Evolutionary conservation across 1,140 invertebrate species (phyloP).

Genomic region (Anthonomus grandis): DNA sequence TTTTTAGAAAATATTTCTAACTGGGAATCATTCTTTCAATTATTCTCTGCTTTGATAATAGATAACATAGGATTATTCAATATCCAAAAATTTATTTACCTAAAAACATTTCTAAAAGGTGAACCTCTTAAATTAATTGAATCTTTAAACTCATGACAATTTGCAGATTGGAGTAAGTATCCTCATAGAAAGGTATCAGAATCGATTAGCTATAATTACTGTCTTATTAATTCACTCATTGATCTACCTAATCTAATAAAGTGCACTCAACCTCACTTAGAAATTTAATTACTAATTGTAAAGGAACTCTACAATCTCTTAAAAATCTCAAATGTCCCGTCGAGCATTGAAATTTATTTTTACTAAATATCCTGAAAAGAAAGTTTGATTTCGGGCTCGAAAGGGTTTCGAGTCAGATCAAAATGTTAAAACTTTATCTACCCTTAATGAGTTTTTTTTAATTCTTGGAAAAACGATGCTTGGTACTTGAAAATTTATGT

Average conservation of each 20-base stretch:
- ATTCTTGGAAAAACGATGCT: constrained; percentile 2
- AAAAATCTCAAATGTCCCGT: constrained; percentile 9
- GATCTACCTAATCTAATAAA: constrained; percentile 2
- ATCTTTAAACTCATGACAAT: constrained; percentile 12
- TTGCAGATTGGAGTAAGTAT: constrained; percentile 11
- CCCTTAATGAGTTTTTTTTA: constrained; percentile 8
- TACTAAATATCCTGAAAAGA: constrained; percentile 1
- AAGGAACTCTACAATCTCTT: neutral
- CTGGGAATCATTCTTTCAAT: constrained; percentile 10
- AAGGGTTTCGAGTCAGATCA: constrained; percentile 3
- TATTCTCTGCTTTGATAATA: constrained; percentile 8
- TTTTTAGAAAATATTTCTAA: constrained; percentile 2
- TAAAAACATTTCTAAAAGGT: constrained; percentile 4
- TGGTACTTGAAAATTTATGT: neutral
- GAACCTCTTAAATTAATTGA: constrained; percentile 9
- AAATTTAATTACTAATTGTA: constrained; percentile 5
- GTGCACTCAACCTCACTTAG: constrained; percentile 10
- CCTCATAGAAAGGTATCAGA: constrained; percentile 7
- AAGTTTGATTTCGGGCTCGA: constrained; percentile 12
- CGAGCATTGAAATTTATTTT: constrained; percentile 9
- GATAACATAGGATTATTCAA: constrained; percentile 2
- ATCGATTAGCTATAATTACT: constrained; percentile 3
- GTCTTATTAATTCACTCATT: constrained; percentile 1
- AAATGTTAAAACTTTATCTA: neutral
- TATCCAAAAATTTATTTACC: constrained; percentile 15